Evolutionary conservation across 2,888 invertebrate species (phyloP).

Genomic region (Ichneumon xanthorius): DNA sequence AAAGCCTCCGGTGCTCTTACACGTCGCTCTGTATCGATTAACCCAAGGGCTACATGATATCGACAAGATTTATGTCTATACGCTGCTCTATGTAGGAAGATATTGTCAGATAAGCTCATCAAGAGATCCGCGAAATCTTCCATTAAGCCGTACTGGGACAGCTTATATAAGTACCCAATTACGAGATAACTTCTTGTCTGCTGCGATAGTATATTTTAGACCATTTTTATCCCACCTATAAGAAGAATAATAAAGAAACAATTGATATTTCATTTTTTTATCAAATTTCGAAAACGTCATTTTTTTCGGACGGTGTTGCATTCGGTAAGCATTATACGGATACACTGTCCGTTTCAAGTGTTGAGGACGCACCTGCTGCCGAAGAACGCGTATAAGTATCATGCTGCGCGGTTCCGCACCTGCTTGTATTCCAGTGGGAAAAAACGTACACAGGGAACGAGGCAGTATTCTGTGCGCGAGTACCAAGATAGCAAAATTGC

Average conservation of each 20-base stretch:
- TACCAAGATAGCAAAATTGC: not conserved
- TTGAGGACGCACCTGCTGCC: not conserved
- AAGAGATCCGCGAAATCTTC: not conserved
- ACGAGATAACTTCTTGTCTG: not conserved
- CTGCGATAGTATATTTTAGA: not conserved
- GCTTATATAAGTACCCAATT: conserved; percentile 3
- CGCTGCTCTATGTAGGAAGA: not conserved
- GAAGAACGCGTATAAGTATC: conserved; percentile 1
- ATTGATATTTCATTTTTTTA: not conserved
- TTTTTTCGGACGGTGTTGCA: not conserved
- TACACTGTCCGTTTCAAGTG: not conserved
- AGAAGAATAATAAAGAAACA: not conserved
- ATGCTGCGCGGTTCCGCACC: not conserved
- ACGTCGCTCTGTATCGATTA: conserved; percentile 19
- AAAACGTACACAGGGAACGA: not conserved
- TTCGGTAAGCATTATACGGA: not conserved
- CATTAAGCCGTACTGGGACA: not conserved
- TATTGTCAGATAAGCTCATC: conserved; percentile 17
- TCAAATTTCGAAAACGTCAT: not conserved
- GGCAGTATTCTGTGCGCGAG: not conserved
- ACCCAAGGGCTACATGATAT: not conserved
- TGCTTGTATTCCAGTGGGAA: conserved; percentile 1
- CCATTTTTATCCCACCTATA: not conserved
- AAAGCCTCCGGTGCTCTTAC: conserved; percentile 14
- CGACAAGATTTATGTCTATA: not conserved